Conservation (phyloP, 2,797 vertebrate genomes). For the Hozukius guyotensis region DNA sequence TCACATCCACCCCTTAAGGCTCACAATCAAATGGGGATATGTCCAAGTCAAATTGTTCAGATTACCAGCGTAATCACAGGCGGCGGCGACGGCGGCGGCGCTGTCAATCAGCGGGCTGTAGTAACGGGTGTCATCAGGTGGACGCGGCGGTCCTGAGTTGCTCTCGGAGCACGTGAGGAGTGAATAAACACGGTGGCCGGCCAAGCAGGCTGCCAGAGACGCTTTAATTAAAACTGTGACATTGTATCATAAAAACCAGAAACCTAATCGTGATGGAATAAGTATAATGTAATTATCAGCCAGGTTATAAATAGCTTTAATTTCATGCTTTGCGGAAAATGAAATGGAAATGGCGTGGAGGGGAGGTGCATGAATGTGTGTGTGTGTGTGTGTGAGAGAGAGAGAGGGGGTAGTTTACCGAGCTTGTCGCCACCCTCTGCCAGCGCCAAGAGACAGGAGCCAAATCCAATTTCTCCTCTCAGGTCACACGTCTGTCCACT, state of each 20-base stretch:
- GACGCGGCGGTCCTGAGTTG: slow-evolving; percentile 29
- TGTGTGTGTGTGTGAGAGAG: slow-evolving; percentile 16
- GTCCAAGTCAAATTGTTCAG: slow-evolving; percentile 61
- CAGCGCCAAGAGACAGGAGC: slow-evolving; percentile 73
- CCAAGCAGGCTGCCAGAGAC: slow-evolving; percentile 68
- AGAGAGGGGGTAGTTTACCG: slow-evolving; percentile 69
- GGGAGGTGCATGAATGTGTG: slow-evolving; percentile 24
- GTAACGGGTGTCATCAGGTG: slow-evolving; percentile 57
- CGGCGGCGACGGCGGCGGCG: background rate
- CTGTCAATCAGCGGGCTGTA: slow-evolving; percentile 58
- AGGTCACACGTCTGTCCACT: slow-evolving; percentile 73
- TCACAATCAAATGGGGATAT: slow-evolving; percentile 56
- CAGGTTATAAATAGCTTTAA: slow-evolving; percentile 84
- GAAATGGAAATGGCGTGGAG: slow-evolving; percentile 74
- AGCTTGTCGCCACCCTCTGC: slow-evolving; percentile 73
- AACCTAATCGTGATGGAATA: slow-evolving; percentile 81
- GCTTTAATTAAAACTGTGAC: slow-evolving; percentile 83
- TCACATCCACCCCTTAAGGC: slow-evolving; percentile 38
- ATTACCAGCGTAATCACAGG: slow-evolving; percentile 61
- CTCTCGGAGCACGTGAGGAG: slow-evolving; percentile 55
- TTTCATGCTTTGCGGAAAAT: slow-evolving; percentile 84
- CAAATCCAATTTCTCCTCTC: slow-evolving; percentile 77
- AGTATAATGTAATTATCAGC: slow-evolving; percentile 84
- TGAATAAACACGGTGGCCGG: slow-evolving; percentile 72
- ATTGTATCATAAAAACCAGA: slow-evolving; percentile 81